phyloP scores from a whole-genome alignment of 2,797 vertebrate species.

The Arctocebus calabarensis region DNA sequence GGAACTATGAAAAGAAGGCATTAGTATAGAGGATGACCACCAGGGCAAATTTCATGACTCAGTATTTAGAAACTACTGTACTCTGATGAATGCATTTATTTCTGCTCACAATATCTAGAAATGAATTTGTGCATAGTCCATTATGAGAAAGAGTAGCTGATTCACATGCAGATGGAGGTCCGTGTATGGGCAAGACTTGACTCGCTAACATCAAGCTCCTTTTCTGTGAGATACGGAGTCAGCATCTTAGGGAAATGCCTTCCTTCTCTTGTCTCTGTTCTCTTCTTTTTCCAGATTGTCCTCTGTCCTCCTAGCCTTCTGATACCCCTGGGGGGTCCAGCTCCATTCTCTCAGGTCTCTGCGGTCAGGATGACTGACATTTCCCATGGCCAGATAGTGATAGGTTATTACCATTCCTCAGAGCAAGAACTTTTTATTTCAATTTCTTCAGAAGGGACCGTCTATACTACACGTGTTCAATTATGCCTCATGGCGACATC shows the following conservation, averaged over 20 bases:
- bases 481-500: neutral
- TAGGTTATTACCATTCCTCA: neutral
- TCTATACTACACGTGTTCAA: neutral
- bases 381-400: neutral
- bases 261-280: neutral
- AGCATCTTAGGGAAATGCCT: neutral
- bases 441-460: neutral
- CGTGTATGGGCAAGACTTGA: neutral
- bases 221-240: neutral
- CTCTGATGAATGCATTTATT: neutral
- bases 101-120: neutral
- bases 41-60: neutral
- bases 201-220: neutral
- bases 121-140: neutral
- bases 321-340: neutral
- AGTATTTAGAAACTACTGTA: conserved; percentile 6
- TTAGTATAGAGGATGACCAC: neutral
- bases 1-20: neutral
- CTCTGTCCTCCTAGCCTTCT: neutral
- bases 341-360: neutral
- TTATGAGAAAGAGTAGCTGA: neutral
- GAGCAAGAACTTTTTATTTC: neutral
- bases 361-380: neutral
- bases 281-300: neutral
- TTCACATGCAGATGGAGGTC: neutral